Percentiles rank a stretch among this genome's conserved stretches.
Conservation (phyloP, 2,888 invertebrate genomes). For the Ochropleura plecta region DNA sequence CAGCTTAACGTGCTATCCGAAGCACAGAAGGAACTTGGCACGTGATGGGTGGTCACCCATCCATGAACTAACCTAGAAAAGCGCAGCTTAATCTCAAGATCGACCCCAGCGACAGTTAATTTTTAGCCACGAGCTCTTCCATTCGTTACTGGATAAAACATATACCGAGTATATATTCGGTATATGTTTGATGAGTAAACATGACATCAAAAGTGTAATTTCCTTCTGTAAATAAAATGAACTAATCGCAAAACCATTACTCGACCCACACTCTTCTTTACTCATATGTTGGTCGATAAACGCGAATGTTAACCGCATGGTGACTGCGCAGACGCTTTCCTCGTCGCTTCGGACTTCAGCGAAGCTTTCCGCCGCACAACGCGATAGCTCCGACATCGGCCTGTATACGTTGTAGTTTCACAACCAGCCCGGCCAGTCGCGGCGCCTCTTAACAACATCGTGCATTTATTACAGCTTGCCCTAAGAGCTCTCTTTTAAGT, state of each 20-base stretch:
- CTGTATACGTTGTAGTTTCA: slow-evolving; percentile 66
- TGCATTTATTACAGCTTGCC: slow-evolving; percentile 73
- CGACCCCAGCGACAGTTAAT: too few species aligned
- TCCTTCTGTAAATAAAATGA: slow-evolving; percentile 20
- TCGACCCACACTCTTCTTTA: not conserved
- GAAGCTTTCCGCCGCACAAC: slow-evolving; percentile 65
- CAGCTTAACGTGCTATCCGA: too few species aligned
- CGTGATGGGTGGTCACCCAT: too few species aligned
- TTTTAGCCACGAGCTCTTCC: not conserved
- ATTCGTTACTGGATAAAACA: not conserved
- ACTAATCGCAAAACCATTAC: slow-evolving; percentile 26
- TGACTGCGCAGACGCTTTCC: slow-evolving; percentile 24
- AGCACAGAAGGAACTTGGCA: too few species aligned
- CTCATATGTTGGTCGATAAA: slow-evolving; percentile 27
- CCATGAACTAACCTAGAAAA: too few species aligned
- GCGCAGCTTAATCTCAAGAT: too few species aligned
- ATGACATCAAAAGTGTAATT: slow-evolving; percentile 12
- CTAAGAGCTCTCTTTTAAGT: slow-evolving; percentile 57
- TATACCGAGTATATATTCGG: too few species aligned
- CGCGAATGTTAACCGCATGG: slow-evolving; percentile 28
- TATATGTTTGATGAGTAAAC: not conserved
- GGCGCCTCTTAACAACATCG: slow-evolving; percentile 75
- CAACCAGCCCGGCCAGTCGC: slow-evolving; percentile 60
- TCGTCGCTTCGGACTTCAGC: slow-evolving; percentile 1
- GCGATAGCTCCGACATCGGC: slow-evolving; percentile 53